These are phyloP conservation scores for Synanthedon myopaeformis DNA, from an alignment of 2,888 invertebrate species.

Conservation along the genomic window DNA sequence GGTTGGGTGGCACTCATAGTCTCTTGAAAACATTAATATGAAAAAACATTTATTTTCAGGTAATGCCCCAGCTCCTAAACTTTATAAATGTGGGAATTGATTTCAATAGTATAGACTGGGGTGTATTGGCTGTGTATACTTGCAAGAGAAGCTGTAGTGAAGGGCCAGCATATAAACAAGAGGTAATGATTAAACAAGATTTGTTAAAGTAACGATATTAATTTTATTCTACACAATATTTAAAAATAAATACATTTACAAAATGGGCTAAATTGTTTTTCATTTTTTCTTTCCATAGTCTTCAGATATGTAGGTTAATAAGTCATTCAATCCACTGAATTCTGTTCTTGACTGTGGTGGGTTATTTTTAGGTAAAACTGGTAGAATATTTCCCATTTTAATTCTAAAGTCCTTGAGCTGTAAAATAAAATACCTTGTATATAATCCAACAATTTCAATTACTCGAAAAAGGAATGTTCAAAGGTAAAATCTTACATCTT, in stretches of 20 bases:
- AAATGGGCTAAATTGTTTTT: constrained; percentile 12
- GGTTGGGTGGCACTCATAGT: too few relatives aligned
- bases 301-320: constrained; percentile 81
- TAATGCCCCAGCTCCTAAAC: constrained; percentile 86
- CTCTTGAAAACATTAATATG: too few relatives aligned
- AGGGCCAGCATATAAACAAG: constrained; percentile 77
- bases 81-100: constrained; percentile 74
- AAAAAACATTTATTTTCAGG: constrained; percentile 50
- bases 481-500: constrained; percentile 72
- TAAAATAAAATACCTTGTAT: constrained; percentile 16
- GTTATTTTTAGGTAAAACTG: constrained; percentile 80
- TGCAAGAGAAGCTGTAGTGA: constrained; percentile 82
- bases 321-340: constrained; percentile 85
- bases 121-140: constrained; percentile 86
- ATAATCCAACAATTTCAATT: constrained; percentile 10
- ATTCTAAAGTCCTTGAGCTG: constrained; percentile 85
- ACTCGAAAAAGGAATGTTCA: constrained; percentile 1
- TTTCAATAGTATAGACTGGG: constrained; percentile 86
- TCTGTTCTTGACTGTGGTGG: constrained; percentile 87
- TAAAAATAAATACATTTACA: not conserved
- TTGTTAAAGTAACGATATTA: constrained; percentile 44
- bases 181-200: constrained; percentile 90
- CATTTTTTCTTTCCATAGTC: constrained; percentile 54
- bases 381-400: constrained; percentile 83
- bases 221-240: constrained; percentile 1